Conservation (phyloP, 2,888 invertebrate genomes). For the Clivina fossor region DNA sequence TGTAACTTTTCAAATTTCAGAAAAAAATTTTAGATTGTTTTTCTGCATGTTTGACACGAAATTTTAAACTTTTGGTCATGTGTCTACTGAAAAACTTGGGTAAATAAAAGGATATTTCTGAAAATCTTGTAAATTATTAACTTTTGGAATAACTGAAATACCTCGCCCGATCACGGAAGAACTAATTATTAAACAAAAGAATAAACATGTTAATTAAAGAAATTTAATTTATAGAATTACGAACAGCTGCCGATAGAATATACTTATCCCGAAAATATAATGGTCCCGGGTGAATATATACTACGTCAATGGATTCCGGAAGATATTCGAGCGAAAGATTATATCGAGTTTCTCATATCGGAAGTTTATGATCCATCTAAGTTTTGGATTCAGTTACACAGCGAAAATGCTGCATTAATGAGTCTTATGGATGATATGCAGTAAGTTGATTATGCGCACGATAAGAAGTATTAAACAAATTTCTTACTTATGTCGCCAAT, state of each 20-base stretch:
- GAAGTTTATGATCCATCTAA: constrained; percentile 62
- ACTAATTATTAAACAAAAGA: not conserved
- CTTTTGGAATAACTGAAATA: too few relatives aligned
- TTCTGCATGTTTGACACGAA: too few relatives aligned
- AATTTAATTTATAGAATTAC: constrained; percentile 12
- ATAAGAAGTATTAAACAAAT: too few relatives aligned
- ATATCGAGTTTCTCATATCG: constrained; percentile 53
- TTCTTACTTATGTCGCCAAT: too few relatives aligned
- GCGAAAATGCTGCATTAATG: constrained; percentile 48
- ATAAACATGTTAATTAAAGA: constrained; percentile 1
- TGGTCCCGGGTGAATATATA: constrained; percentile 42
- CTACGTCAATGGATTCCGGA: constrained; percentile 39
- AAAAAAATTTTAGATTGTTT: too few relatives aligned
- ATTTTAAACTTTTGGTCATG: too few relatives aligned
- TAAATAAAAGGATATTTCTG: too few relatives aligned
- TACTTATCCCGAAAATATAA: constrained; percentile 41
- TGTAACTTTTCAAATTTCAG: too few relatives aligned
- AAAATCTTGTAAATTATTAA: too few relatives aligned
- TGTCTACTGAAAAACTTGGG: too few relatives aligned
- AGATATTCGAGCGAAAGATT: constrained; percentile 35
- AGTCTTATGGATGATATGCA: constrained; percentile 58
- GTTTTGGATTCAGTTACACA: constrained; percentile 57
- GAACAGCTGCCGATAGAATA: not conserved
- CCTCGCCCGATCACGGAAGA: too few relatives aligned
- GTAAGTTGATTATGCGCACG: constrained; percentile 48